phyloP scores from a whole-genome alignment of 2,113 vertebrate species.

The Sisor rabdophorus region DNA sequence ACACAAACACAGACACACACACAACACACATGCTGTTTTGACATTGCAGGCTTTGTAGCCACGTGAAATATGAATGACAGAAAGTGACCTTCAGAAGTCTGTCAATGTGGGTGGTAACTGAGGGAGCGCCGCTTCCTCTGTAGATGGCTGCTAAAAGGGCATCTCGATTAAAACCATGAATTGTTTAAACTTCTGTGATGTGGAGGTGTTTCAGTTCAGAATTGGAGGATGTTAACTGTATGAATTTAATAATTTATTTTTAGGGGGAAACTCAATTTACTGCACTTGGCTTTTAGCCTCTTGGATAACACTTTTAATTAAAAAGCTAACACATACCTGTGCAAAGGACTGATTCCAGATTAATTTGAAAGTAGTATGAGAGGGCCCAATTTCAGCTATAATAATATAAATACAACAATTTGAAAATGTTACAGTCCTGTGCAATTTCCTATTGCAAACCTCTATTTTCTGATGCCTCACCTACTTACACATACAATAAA shows the following conservation, averaged over 20 bases:
- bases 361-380: background rate
- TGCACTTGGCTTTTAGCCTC: constrained; percentile 2
- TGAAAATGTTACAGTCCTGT: too few relatives aligned
- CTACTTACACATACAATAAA: too few relatives aligned
- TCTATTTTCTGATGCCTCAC: too few relatives aligned
- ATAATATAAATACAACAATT: too few relatives aligned
- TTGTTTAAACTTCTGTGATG: constrained; percentile 54
- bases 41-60: constrained; percentile 47
- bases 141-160: constrained; percentile 66
- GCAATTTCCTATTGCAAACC: too few relatives aligned
- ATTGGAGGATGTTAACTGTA: background rate
- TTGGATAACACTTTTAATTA: constrained; percentile 30
- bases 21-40: constrained; percentile 12
- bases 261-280: background rate
- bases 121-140: constrained; percentile 57
- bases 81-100: constrained; percentile 61
- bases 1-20: too few relatives aligned
- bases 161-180: constrained; percentile 65
- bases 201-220: constrained; percentile 16
- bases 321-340: constrained; percentile 23
- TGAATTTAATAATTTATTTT: background rate
- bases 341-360: background rate
- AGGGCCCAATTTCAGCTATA: too few relatives aligned
- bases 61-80: constrained; percentile 62
- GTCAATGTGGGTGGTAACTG: constrained; percentile 47